Evolutionary conservation across 1,140 invertebrate genomes (phyloP).

Genomic region (Brachionus sp.): DNA sequence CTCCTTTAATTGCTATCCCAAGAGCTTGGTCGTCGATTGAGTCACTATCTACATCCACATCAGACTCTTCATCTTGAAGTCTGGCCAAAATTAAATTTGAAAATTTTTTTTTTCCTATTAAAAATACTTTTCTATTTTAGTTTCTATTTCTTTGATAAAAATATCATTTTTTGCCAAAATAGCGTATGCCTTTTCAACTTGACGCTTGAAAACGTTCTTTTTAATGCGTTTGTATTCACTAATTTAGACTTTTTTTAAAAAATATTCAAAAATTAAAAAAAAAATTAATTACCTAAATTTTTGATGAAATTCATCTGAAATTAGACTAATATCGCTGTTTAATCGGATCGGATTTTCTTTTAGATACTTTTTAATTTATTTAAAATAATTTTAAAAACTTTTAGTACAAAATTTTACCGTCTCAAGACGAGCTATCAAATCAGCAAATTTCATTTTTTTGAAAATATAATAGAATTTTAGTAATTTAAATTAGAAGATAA

Average conservation of each 20-base stretch:
- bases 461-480: neutral
- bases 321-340: constrained; percentile 2
- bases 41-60: constrained; percentile 14
- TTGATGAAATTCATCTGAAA: neutral
- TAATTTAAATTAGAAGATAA: neutral
- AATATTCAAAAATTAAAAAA: neutral
- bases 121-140: constrained; percentile 29
- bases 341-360: constrained; percentile 17
- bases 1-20: neutral
- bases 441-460: constrained; percentile 13
- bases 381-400: neutral
- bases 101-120: neutral
- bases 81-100: neutral
- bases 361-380: neutral
- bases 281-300: constrained; percentile 20
- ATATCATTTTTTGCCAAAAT: constrained; percentile 1
- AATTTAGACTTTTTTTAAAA: neutral
- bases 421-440: neutral
- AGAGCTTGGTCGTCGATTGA: constrained; percentile 16
- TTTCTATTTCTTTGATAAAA: constrained; percentile 20
- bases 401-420: neutral
- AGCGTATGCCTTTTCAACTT: constrained; percentile 40
- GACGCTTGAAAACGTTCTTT: constrained; percentile 40
- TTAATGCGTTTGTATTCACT: constrained; percentile 43
- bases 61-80: constrained; percentile 12